A percentile compares a stretch with the other conserved stretches of the same genome.
phyloP scores from a whole-genome alignment of 1,140 invertebrate species.

The Eupeodes corollae region DNA sequence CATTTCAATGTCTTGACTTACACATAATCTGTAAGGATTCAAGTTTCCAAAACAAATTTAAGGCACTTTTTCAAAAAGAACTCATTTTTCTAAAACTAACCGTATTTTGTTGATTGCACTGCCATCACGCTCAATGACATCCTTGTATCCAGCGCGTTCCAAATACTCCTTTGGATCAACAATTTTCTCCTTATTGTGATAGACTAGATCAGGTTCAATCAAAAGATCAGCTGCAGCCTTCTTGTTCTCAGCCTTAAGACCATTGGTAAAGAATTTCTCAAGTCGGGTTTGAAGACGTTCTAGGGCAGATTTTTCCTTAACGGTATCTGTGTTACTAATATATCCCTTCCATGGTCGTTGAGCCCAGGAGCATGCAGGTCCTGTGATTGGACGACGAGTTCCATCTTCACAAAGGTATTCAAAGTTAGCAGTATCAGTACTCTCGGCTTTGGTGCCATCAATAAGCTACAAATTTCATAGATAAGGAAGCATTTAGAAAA shows the following conservation, averaged over 20 bases:
- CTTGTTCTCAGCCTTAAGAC: conserved; percentile 26
- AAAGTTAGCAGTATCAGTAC: conserved; percentile 48
- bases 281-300: conserved; percentile 27
- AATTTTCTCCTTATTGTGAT: conserved; percentile 47
- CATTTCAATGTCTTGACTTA: conserved; percentile 46
- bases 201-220: conserved; percentile 45
- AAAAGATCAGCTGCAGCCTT: conserved; percentile 39
- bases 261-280: conserved; percentile 30
- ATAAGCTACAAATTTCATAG: conserved; percentile 21
- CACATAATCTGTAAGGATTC: conserved; percentile 47
- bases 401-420: conserved; percentile 75
- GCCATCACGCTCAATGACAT: conserved; percentile 58
- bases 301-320: conserved; percentile 38
- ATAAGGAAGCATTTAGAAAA: not conserved
- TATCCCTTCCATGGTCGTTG: conserved; percentile 68
- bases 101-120: conserved; percentile 22
- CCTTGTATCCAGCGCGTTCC: conserved; percentile 58
- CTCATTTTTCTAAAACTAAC: too few species aligned
- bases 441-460: conserved; percentile 17
- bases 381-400: conserved; percentile 50
- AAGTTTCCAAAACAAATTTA: too few species aligned
- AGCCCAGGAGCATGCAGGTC: conserved; percentile 64
- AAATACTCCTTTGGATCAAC: conserved; percentile 52
- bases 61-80: too few species aligned
- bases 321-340: conserved; percentile 49